Evolutionary conservation across 2,113 vertebrate genomes (phyloP), one percentile per base, ranked within the genome.

Genomic region (Scytalopus superciliaris): DNA sequence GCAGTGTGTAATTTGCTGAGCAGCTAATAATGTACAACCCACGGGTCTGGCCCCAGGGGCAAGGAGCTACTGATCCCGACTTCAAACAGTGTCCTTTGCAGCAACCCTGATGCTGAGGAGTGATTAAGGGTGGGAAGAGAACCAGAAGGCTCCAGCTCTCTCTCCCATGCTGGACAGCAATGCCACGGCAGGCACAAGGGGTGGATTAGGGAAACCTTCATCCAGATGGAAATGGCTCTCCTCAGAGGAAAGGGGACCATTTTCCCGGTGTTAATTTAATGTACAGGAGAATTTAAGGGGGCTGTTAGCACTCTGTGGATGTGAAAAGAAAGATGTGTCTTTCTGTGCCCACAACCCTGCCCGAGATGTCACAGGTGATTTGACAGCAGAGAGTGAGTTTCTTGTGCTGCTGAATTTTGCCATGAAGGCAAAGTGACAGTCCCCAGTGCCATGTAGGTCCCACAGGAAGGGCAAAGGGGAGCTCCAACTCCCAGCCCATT

Each of bases 181-280:
- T 3, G 52, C 19, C 28, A 8, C 0, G 0, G 22, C 0, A 2
- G 80, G 75, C 30, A 35, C n/a, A 27, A 57, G 55, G 49, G 7
- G 14, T 52, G 44, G 13, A 42, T 12, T n/a, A 49, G 63, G 63
- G 69, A 88, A 84, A 52, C 13, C 16, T 84, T n/a, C 59, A 66
- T 11, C 24, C 2, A 2, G 37, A 8, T 63, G 75, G 63, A 90
- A 68, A 60, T 9, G 23, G 80, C 53, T 76, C 62, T 80, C 21
- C 68, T 68, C 44, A 28, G 55, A 89, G 53, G 37, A 19, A 25
- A 95, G 33, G 19, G 49, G 62, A 69, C 44, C 14, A 4, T 87
- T 82, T 84, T 73, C 70, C 44, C 55, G 82, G 49, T 27, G 42
- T 53, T 87, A 30, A 60, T 72, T 52, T 49, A 60, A 40, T 3